A percentile compares a stretch with the other conserved stretches of the same genome.
Evolutionary conservation across 1,140 invertebrate genomes (phyloP).

Genomic region (Drosophila bocki): DNA sequence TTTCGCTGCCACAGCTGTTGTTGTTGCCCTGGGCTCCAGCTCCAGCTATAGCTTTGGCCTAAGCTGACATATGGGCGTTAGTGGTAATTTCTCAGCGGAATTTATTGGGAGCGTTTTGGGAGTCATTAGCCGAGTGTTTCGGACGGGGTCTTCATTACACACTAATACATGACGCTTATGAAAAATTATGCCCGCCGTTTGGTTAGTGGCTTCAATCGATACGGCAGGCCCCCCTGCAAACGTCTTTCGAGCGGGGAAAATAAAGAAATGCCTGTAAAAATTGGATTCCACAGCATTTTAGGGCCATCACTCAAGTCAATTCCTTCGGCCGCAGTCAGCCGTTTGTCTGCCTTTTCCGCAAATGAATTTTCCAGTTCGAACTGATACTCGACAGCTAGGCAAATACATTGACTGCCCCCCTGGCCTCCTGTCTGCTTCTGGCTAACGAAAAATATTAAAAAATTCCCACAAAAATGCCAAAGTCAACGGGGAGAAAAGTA

Average conservation of each 20-base stretch:
- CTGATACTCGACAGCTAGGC: constrained; percentile 52
- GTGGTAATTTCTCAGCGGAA: constrained; percentile 75
- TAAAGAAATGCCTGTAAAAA: constrained; percentile 32
- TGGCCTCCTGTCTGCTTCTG: constrained; percentile 2
- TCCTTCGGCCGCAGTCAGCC: constrained; percentile 15
- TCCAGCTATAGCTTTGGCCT: constrained; percentile 46
- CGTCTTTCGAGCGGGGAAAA: background rate
- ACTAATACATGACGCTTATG: constrained; percentile 30
- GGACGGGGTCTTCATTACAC: constrained; percentile 32
- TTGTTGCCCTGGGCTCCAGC: constrained; percentile 6
- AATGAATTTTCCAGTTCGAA: constrained; percentile 60
- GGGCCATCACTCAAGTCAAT: constrained; percentile 67
- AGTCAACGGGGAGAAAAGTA: constrained; percentile 24
- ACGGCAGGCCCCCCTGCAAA: too few relatives aligned
- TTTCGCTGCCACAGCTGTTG: constrained; percentile 61
- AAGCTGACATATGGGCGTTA: constrained; percentile 82
- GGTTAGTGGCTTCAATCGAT: constrained; percentile 6
- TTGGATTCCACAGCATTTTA: constrained; percentile 55
- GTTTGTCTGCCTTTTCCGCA: constrained; percentile 33
- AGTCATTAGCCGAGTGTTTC: constrained; percentile 65
- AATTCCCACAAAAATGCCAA: constrained; percentile 53
- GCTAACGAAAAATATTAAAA: constrained; percentile 40
- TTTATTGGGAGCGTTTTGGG: constrained; percentile 69
- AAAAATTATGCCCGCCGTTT: constrained; percentile 29
- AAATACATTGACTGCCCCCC: constrained; percentile 36